Base-by-base conservation (phyloP, 2,888 invertebrate species). In the Eupithecia subfuscata region DNA sequence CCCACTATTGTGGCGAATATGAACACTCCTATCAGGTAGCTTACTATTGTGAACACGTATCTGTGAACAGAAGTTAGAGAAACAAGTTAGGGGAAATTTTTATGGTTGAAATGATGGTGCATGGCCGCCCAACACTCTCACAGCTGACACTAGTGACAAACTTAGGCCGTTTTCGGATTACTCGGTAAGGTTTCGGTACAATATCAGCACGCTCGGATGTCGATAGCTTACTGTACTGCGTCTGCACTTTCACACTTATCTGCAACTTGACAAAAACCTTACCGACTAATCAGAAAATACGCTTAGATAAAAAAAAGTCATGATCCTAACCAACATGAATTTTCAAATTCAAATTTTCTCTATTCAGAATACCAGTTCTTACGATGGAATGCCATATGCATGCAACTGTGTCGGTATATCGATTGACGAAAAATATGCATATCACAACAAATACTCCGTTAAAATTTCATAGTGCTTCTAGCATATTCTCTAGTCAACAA, bases 1-100 rank as follows among this genome's bases (percentile, higher is more conserved):
- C 99, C 99, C 79, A 99, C 99, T 89, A 99, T 99, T 72, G 99
- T 99, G 75, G 99, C 99, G 93, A 99, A 99, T 92, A 99, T 98
- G 95, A 99, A 99, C 82, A 99, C 99, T 83, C 99, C 99, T 89
- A 99, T 99, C 88, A 99, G 96, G 95, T 99, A 99, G 94, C 99
- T 99, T 88, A 98, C 97, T 89, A 99, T 99, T 82, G 99, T 99
- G 95, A 99, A 99, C 89, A 98, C 96, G 93, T 99, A 99, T 95
- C 99, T 99, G 96, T 75, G 96, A 83, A 84, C 77, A 83, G 70
- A 81, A 71, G 71, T 56, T 43, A 56, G 56, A 60, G 43, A 16
- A 40, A 12, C 2, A 60, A 60, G 9, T 70, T 25, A 69, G 40
- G 9, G 6, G 16, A 34, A 63, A 63, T 16, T 63, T 3, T 8